Evolutionary conservation across 1,140 invertebrate genomes (phyloP), one percentile per base, ranked within the genome.

Genomic region (Rhyzopertha dominica): DNA sequence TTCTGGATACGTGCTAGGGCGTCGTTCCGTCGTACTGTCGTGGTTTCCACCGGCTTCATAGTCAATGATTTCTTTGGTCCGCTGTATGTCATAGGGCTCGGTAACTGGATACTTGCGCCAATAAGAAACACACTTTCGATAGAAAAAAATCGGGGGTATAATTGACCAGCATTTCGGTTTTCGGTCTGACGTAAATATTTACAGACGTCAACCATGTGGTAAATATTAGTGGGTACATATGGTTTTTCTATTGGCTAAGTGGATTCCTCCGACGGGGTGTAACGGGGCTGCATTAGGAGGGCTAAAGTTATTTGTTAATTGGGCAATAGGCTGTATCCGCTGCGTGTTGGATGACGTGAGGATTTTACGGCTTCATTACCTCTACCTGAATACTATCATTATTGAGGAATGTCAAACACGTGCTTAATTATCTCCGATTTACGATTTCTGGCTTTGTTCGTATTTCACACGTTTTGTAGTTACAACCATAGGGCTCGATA

Each of bases 191-290:
- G 52, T 52, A 53, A 57, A 56, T 56, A 58, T 53, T 53, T 50
- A 46, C 46, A 45, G 48, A 53, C 51, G 43, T 39, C 36, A 23
- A 48, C 53, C 59, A 62, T 62, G 58, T 60, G 58, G 59, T 62
- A 62, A 62, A 62, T 59, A 62, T 62, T 62, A 58, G 59, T 62
- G 60, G 60, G 60, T 58, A 60, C 59, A 60, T 54, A 54, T 55
- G 59, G 58, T 39, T 51, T 54, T 58, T 60, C 54, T 61, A 57
- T 52, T 55, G 47, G 42, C 51, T 49, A 54, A 51, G 45, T 49
- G 25, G 42, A 36, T 39, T 43, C 22, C 34, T 26, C 29, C 14
- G 23, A 35, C 10, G 30, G 40, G 47, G 47, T 34, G 32, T 26
- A 26, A 40, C 22, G 28, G 47, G 54, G 46, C 35, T 22, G 52